Percentiles rank a stretch among this genome's conserved stretches.
phyloP scores from a whole-genome alignment of 92 coral and sea anemone genomes.

The Zoanthus solanderi region DNA sequence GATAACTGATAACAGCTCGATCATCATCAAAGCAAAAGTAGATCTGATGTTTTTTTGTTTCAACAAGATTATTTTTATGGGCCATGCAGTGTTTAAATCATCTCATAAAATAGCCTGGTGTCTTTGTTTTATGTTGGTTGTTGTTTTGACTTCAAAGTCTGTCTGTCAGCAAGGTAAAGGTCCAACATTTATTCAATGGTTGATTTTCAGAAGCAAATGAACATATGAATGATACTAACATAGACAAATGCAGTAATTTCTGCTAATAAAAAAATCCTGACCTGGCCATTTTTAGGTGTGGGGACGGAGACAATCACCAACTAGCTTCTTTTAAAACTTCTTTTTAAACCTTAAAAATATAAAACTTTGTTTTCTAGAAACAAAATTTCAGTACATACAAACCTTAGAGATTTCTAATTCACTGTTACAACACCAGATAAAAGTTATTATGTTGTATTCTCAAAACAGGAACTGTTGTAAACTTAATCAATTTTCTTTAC shows the following conservation, averaged over 20 bases:
- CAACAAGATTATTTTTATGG: not conserved
- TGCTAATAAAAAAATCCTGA: not conserved
- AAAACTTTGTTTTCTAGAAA: too few species aligned
- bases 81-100: not conserved
- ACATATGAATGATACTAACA: not conserved
- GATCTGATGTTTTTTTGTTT: not conserved
- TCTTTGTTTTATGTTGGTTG: not conserved
- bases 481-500: too few species aligned
- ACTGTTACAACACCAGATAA: too few species aligned
- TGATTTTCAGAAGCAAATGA: not conserved
- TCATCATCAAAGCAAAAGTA: not conserved
- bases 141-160: slow-evolving; percentile 1
- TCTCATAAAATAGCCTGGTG: not conserved
- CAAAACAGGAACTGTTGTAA: too few species aligned
- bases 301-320: not conserved
- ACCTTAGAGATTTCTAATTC: too few species aligned
- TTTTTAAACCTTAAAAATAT: too few species aligned
- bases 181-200: not conserved
- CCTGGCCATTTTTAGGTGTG: not conserved
- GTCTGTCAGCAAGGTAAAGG: not conserved
- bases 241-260: not conserved
- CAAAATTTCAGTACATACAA: too few species aligned
- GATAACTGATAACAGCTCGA: not conserved
- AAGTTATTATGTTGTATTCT: too few species aligned
- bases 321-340: not conserved